Evolutionary conservation across 2,888 invertebrate genomes (phyloP), one percentile per base, ranked within the genome.

Genomic region (Steinernema carpocapsae): DNA sequence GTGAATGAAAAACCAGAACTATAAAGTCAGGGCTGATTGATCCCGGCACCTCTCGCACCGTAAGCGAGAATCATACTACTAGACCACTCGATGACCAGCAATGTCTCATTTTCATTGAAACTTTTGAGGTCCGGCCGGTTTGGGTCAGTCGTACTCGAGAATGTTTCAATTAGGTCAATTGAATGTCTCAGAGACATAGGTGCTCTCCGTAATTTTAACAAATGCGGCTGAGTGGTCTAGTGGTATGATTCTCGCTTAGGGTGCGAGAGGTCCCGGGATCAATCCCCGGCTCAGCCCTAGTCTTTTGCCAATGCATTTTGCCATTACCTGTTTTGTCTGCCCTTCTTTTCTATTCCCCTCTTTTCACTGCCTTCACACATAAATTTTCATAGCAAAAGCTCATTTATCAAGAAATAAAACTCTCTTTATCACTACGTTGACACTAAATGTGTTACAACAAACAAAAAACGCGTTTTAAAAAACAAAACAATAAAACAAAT

Each of bases 21-120:
- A 37, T 6, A 37, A 37, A 37, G 37, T 37, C 37, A 3, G 37
- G 37, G 37, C 4, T 48, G 48, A 48, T 48, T 48, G 48, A 48
- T 48, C 48, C 84, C 85, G 85, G 85, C 84, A 83, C 84, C 85
- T 85, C 85, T 85, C 85, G 85, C 85, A 85, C 85, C 85, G 85
- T 77, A 85, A 85, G 85, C 85, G 84, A 85, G 85, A 85, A 85
- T 85, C 85, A 85, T 85, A 83, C 85, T 85, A 81, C 85, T 85
- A 85, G 84, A 84, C 84, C 84, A 84, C 80, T 82, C 74, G n/a
- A n/a, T n/a, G n/a, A n/a, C n/a, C n/a, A n/a, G n/a, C n/a, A n/a
- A n/a, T n/a, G n/a, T n/a, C n/a, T n/a, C n/a, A n/a, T n/a, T n/a
- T n/a, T n/a, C n/a, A n/a, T n/a, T n/a, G n/a, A n/a, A n/a, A n/a